These are phyloP conservation scores for Archilochus colubris DNA, from an alignment of 2,113 vertebrate species.

Conservation along the genomic window DNA sequence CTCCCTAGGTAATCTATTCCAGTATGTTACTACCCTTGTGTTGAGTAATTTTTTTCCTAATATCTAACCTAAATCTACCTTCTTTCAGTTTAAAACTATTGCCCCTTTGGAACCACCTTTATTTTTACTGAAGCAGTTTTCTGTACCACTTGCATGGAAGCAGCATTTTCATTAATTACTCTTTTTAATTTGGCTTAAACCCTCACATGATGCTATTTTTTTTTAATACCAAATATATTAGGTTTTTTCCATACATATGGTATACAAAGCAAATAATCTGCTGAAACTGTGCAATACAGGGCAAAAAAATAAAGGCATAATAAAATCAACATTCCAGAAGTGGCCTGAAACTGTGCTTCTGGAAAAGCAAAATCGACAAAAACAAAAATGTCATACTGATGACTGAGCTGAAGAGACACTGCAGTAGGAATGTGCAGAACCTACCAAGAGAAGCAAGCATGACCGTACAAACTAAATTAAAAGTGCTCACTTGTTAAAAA, in stretches of 20 bases:
- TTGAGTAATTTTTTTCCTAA: too few relatives aligned
- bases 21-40: too few relatives aligned
- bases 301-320: background rate
- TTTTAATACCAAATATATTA: background rate
- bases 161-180: background rate
- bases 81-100: too few relatives aligned
- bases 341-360: background rate
- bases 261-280: background rate
- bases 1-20: too few relatives aligned
- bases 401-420: background rate
- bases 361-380: slow-evolving; percentile 1
- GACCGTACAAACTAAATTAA: background rate
- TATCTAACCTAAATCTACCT: too few relatives aligned
- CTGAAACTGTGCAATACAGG: background rate
- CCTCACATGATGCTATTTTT: background rate
- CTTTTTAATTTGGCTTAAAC: background rate
- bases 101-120: background rate
- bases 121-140: background rate
- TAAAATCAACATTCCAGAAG: background rate
- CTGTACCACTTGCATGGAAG: background rate
- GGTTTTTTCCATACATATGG: background rate
- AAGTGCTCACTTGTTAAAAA: background rate
- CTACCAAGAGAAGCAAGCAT: accelerated
- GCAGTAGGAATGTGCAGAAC: background rate
- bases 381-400: background rate